Percentiles rank a stretch among this genome's conserved stretches.
Evolutionary conservation across 1,140 invertebrate species (phyloP).

Genomic region (Pseudoatta argentina): DNA sequence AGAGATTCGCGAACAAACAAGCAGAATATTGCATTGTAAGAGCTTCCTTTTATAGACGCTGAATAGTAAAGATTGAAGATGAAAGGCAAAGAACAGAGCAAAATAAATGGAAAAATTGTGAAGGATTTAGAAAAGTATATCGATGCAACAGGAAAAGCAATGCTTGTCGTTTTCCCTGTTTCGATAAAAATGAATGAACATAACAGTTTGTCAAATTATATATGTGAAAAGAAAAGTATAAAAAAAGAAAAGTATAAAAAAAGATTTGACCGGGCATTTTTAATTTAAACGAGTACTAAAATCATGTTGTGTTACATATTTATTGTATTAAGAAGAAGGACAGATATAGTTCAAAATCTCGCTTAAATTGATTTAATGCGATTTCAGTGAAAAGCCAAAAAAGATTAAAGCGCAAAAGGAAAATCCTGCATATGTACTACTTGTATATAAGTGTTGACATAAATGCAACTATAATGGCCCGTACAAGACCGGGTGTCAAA

Average conservation of each 20-base stretch:
- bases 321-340: neutral
- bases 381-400: no score
- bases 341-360: neutral
- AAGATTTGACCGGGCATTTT: neutral
- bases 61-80: constrained; percentile 49
- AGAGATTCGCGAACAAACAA: constrained; percentile 50
- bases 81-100: constrained; percentile 8
- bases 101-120: constrained; percentile 28
- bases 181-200: neutral
- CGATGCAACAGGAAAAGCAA: neutral
- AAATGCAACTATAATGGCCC: neutral
- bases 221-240: neutral
- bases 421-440: neutral
- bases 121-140: constrained; percentile 12
- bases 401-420: neutral
- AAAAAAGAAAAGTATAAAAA: constrained; percentile 9
- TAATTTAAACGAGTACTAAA: neutral
- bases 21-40: constrained; percentile 41
- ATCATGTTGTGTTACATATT: neutral
- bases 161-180: neutral
- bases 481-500: neutral
- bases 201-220: constrained; percentile 20
- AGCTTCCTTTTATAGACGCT: constrained; percentile 34
- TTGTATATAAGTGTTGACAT: neutral
- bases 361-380: neutral